A percentile compares a stretch with the other conserved stretches of the same genome.
These are phyloP conservation scores for Drosophila nr. medialis DNA, from an alignment of 2,888 invertebrate species.

Conservation along the genomic window DNA sequence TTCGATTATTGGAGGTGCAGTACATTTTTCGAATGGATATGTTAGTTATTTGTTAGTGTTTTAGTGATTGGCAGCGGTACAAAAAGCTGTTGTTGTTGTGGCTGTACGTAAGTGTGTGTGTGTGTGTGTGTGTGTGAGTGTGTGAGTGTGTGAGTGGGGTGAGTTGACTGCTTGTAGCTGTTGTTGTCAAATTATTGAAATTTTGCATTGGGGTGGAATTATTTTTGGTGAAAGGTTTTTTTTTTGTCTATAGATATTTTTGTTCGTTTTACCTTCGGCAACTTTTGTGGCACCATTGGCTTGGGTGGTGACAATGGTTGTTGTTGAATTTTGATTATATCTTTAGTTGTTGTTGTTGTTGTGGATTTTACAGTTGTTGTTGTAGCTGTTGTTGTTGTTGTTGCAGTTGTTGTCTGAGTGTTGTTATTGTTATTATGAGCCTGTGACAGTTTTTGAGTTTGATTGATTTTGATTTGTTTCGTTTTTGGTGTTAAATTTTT, in stretches of 20 bases:
- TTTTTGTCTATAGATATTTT: conserved; percentile 20
- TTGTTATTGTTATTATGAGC: conserved; percentile 63
- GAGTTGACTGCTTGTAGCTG: conserved; percentile 35
- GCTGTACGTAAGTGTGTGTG: conserved; percentile 27
- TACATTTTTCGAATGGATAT: conserved; percentile 6
- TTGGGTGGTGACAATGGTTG: conserved; percentile 85
- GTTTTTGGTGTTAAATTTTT: conserved; percentile 44
- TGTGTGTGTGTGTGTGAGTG: conserved; percentile 3
- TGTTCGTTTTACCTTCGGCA: conserved; percentile 83
- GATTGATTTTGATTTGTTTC: conserved; percentile 55
- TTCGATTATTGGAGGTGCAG: conserved; percentile 28
- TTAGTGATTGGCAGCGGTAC: conserved; percentile 51
- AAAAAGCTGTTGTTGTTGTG: conserved; percentile 42
- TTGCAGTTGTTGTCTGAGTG: conserved; percentile 53
- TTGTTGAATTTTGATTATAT: conserved; percentile 82
- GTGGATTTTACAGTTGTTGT: conserved; percentile 61
- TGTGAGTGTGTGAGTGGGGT: conserved; percentile 16
- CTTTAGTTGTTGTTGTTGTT: conserved; percentile 54
- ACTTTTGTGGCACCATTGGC: conserved; percentile 84
- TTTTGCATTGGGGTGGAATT: conserved; percentile 23
- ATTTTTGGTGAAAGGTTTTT: background rate
- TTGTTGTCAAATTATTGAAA: conserved; percentile 40
- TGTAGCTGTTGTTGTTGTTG: conserved; percentile 37
- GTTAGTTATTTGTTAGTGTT: conserved; percentile 1
- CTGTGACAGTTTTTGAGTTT: conserved; percentile 59